Evolutionary conservation across 1,140 invertebrate genomes (phyloP), one percentile per base, ranked within the genome.

Genomic region (Drosophila ficusphila): DNA sequence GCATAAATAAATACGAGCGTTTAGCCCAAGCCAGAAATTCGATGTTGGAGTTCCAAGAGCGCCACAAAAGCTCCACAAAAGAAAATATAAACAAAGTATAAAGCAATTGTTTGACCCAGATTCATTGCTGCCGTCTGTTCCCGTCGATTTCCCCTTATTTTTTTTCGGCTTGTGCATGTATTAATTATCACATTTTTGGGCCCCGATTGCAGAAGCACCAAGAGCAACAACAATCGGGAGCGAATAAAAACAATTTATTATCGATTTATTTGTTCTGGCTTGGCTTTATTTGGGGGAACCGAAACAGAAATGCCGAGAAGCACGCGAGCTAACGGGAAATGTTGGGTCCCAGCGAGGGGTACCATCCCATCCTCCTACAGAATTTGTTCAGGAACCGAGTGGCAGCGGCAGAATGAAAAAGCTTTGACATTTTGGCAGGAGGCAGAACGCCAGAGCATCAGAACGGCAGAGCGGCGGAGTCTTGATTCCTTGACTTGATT

Each of bases 161-260:
- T 19, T 44, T 31, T 65, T 23, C 19, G 18, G 19, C 14, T 54
- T 76, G 38, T 61, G 46, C 47, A 42, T 21, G 77, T 77, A 86
- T 88, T 85, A 86, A 86, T 86, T 86, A 88, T 86, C 82, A 81
- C 76, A 81, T 69, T 69, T 69, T 69, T 47, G 61, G 64, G 74
- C 71, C 72, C 16, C 51, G 39, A 85, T 85, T 85, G 75, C 51
- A 44, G 31, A 16, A 11, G 36, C 27, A 51, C 25, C 19, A 38
- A 14, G 7, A 21, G 25, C 47, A 21, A n/a, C 31, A 60, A 71
- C 29, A 70, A 58, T 58, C 25, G 44, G 31, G 33, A 74, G 34
- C 47, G 67, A 33, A 68, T 68, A 73, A 64, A 74, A 62, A 73
- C 39, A 56, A 79, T 68, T 64, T 46, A 27, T 73, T 27, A 76